Evolutionary conservation across 2,888 invertebrate species (phyloP).

Genomic region (Fragum sueziense): DNA sequence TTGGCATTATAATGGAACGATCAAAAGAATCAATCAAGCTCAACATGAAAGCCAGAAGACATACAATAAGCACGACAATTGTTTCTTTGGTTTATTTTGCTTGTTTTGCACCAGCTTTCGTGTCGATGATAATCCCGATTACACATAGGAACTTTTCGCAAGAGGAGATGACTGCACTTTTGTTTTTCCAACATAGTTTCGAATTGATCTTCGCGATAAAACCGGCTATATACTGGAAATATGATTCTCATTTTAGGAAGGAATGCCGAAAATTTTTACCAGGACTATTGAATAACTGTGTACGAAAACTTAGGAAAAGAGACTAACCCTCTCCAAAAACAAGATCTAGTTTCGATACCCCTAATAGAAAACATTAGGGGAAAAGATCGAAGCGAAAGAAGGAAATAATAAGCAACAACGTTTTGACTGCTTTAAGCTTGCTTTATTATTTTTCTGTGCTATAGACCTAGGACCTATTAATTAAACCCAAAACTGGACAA

Average conservation of each 20-base stretch:
- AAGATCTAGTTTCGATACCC: too few species aligned
- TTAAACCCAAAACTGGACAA: too few species aligned
- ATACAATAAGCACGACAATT: background rate
- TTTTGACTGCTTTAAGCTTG: too few species aligned
- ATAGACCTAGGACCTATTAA: too few species aligned
- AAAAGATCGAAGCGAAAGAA: too few species aligned
- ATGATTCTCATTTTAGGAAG: background rate
- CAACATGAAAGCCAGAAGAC: background rate
- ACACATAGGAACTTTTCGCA: background rate
- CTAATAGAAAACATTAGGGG: too few species aligned
- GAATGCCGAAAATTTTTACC: background rate
- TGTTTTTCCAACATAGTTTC: background rate
- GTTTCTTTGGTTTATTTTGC: background rate
- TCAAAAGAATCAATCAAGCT: background rate
- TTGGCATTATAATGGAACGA: background rate
- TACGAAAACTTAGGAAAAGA: too few species aligned
- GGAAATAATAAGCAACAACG: too few species aligned
- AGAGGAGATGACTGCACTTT: background rate
- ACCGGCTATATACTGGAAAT: background rate
- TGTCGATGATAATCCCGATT: background rate
- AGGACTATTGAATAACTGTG: background rate
- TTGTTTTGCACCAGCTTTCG: background rate
- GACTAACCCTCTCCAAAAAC: too few species aligned
- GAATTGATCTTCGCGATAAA: background rate
- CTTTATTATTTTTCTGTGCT: too few species aligned